Evolutionary conservation across 2,888 invertebrate genomes (phyloP), one percentile per base, ranked within the genome.

Genomic region (Parelbella ahira): DNA sequence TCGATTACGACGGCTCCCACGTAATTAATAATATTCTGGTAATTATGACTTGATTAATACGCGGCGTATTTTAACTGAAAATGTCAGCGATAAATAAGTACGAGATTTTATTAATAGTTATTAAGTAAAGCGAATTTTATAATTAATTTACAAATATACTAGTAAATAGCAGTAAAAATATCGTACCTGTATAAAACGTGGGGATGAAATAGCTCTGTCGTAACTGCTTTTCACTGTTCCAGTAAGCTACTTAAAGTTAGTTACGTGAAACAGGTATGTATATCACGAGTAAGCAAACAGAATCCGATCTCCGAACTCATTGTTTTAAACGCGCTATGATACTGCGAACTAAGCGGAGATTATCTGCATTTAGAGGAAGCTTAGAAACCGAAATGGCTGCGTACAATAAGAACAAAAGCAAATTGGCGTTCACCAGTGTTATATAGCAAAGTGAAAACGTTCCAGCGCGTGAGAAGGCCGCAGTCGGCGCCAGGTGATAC

Each of bases 391-490:
- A 71, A 73, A 71, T 69, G 63, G 65, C 65, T 56, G 49, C 45
- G 51, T 64, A 59, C 58, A 56, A 58, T 68, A 69, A 67, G 73
- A 77, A 81, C 75, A 80, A 81, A 74, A 74, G 74, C 63, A 77
- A 81, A 81, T 81, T 80, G 80, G 60, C 65, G 65, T 58, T 64
- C 57, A 59, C 57, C 45, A 46, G 56, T 56, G 63, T 62, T 60
- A 55, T 51, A 44, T 47, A 49, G 48, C 44, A 49, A 45, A 58
- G 52, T 54, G 53, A 45, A 62, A 60, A 58, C 56, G 63, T 49
- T 60, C 54, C 60, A 65, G 54, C 59, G 69, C 71, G 80, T 78
- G 82, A 71, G 83, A 83, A 74, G 56, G 44, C 54, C 54, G 50
- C 53, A 50, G 50, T 49, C 47, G 44, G 51, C 53, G 58, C 41